Conservation (phyloP, 2,797 vertebrate species). For the Pyrocephalus nanus region DNA sequence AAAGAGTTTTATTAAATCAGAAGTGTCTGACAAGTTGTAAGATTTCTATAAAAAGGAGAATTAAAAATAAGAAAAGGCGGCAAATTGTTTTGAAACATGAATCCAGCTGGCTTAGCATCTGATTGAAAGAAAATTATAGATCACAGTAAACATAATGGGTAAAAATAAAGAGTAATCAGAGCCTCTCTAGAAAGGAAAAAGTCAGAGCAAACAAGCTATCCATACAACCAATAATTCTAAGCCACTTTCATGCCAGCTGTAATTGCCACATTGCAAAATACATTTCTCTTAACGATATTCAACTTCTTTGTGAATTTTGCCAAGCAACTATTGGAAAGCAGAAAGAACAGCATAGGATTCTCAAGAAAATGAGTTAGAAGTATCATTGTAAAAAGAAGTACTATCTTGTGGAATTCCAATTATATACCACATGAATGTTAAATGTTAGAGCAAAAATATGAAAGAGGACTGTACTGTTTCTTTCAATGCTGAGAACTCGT, state of each 20-base stretch:
- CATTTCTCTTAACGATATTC: conserved; percentile 11
- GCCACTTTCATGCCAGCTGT: conserved; percentile 47
- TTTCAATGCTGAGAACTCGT: not conserved
- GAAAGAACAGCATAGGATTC: conserved; percentile 32
- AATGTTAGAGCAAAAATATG: not conserved
- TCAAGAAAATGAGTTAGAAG: conserved; percentile 11
- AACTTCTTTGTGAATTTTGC: conserved; percentile 29
- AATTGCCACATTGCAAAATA: conserved; percentile 68
- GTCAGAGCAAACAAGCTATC: conserved; percentile 41
- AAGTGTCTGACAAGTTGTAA: not conserved
- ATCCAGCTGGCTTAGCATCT: conserved; percentile 53
- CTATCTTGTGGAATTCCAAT: conserved; percentile 2
- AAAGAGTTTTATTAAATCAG: not conserved
- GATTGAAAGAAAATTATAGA: conserved; percentile 78
- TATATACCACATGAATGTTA: not conserved
- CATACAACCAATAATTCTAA: conserved; percentile 44
- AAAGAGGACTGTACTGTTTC: not conserved
- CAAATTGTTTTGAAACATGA: conserved; percentile 44
- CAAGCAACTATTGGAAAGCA: conserved; percentile 73
- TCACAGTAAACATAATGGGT: conserved; percentile 69
- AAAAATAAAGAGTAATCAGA: conserved; percentile 75
- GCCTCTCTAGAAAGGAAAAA: conserved; percentile 10
- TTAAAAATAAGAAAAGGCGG: conserved; percentile 10
- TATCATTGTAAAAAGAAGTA: not conserved
- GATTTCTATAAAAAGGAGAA: not conserved